A percentile compares a stretch with the other conserved stretches of the same genome.
Conservation (phyloP, 2,797 vertebrate genomes). For the Rhodeus uyekii region DNA sequence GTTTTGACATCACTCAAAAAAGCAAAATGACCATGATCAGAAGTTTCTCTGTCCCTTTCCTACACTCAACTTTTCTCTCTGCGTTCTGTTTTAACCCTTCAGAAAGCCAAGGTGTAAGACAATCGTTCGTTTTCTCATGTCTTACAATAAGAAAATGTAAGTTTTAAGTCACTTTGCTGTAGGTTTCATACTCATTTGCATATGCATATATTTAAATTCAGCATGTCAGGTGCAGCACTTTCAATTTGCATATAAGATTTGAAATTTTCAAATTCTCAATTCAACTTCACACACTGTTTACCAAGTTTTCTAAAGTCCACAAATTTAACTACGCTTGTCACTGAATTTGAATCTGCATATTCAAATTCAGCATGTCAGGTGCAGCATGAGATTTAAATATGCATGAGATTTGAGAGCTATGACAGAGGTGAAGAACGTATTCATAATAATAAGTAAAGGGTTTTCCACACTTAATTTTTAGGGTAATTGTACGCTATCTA, state of each 20-base stretch:
- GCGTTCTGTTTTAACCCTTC: conserved; percentile 20
- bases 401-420: not conserved
- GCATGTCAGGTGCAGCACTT: not conserved
- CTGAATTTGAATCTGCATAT: not conserved
- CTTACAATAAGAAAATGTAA: no score
- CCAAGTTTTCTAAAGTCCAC: not conserved
- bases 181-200: not conserved
- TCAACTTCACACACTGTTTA: not conserved
- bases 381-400: not conserved
- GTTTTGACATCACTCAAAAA: conserved; percentile 52
- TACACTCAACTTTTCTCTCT: conserved; percentile 22
- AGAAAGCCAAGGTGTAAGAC: no score
- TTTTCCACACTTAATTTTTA: not conserved
- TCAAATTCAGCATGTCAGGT: not conserved
- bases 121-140: no score
- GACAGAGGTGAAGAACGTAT: not conserved
- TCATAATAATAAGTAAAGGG: not conserved
- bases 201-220: not conserved
- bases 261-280: no score
- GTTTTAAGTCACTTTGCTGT: no score
- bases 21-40: conserved; percentile 52
- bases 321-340: not conserved
- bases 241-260: not conserved
- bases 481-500: not conserved
- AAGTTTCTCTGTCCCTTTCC: conserved; percentile 17